Base-by-base conservation (phyloP, 1,140 invertebrate genomes). In the Zaprionus taronus region DNA sequence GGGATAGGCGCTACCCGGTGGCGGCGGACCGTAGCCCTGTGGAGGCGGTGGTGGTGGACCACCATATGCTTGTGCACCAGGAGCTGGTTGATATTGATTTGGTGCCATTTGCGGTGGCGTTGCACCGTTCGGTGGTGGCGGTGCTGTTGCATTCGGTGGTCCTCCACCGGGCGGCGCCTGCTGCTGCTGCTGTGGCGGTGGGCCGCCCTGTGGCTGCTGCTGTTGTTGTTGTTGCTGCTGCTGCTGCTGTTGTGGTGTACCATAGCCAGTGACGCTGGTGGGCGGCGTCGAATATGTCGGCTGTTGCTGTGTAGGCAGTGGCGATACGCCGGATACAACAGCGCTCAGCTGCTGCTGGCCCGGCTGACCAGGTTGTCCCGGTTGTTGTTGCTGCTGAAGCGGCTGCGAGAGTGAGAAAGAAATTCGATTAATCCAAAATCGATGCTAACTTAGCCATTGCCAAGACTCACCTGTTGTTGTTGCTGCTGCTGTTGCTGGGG, bases 11-110 rank as follows among this genome's bases (percentile, higher is more conserved):
- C 87, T 81, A 0, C 85, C 90, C 20, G 91, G 91, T 24, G 91
- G 91, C 44, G 92, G 91, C 17, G 92, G 91, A 6, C 91, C 91
- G 55, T 92, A 92, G 14, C 72, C 79, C 24, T 93, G 92, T 5
- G 89, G 83, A 15, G 90, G 90, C 5, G 74, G 92, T 6, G 91
- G 86, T 28, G 90, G 89, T 17, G 90, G 87, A n/a, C 78, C 87
- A 0, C 91, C 87, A 26, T 93, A 93, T 0, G 91, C 85, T 57
- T 92, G 91, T 2, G 84, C 73, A 12, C 87, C 89, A 1, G 92
- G 92, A 44, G 89, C 87, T 36, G 91, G 91, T 41, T 93, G 92
- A 66, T 92, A 92, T 80, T 92, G 91, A 81, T 90, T 91, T 5
- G 91, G 91, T 22, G 85, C 74, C 85, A 90, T 90, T 47, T 47